A percentile compares a stretch with the other conserved stretches of the same genome.
These are phyloP conservation scores for Cyrtonyx montezumae DNA, from an alignment of 2,113 vertebrate species.

Conservation along the genomic window DNA sequence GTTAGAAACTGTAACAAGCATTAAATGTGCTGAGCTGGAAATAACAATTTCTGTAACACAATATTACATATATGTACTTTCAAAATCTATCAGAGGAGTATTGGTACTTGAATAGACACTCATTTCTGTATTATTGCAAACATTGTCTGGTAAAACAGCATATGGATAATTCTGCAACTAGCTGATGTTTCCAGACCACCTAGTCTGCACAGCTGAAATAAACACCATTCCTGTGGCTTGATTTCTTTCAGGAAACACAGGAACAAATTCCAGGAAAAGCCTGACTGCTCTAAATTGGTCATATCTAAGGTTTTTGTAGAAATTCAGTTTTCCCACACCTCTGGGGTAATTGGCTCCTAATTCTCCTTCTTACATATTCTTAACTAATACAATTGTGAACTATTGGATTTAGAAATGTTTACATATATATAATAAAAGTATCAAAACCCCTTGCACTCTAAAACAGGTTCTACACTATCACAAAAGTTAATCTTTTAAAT, in stretches of 20 bases:
- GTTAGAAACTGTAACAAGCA: not conserved
- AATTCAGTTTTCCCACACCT: not conserved
- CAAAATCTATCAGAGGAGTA: not conserved
- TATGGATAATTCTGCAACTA: not conserved
- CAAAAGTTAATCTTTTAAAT: not conserved
- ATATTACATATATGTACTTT: not conserved
- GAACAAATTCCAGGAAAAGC: not conserved
- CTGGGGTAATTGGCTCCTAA: not conserved
- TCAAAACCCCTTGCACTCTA: not conserved
- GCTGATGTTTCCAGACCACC: not conserved
- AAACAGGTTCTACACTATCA: not conserved
- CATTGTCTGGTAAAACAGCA: not conserved
- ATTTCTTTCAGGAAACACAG: slow-evolving; percentile 9
- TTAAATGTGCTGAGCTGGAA: slow-evolving; percentile 8
- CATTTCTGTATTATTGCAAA: not conserved
- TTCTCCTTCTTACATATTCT: not conserved
- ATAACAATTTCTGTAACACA: not conserved
- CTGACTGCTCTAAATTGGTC: not conserved
- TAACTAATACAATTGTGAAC: not conserved
- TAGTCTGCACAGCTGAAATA: not conserved
- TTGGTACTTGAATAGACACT: not conserved
- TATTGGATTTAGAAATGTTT: not conserved
- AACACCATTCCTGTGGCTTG: not conserved
- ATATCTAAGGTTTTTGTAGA: not conserved
- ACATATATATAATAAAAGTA: not conserved